Base-by-base conservation (phyloP, 35 echinoderm and acorn worm genomes). In the Nesometra sesokonis region DNA sequence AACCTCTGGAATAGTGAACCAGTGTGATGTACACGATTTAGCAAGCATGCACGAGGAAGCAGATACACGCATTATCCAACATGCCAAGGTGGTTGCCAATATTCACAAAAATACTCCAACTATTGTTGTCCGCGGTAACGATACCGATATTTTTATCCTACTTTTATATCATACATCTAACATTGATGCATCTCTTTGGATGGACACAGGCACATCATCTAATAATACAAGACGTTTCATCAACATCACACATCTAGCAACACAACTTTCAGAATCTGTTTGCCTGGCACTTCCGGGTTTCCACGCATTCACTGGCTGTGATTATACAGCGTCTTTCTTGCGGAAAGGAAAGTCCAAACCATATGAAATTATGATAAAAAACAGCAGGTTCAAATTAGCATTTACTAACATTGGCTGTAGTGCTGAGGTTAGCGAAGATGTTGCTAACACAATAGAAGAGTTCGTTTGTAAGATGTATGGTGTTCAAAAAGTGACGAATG, bases 391-490 rank as follows among this genome's bases (percentile, higher is more conserved):
- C 23, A 32, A 34, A 0, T 0, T 3, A 8, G 46, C 84, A 57
- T 86, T 84, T 37, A 34, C 0, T 76, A 7, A 86, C 8, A 23
- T 86, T 27, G 84, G 84, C n/a, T 30, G 23, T 27, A 19, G 7
- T 21, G 7, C 8, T 4, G 30, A 27, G 0, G 84, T 86, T 8
- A 19, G 35, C 4, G 32, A 57, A 0, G 46, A 67, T 67, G 31
- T 67, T 31, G 38, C 47, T 23, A 17, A 76, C 7, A 34, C n/a
- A 33, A 0, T 86, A 52, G 84, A 86, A 33, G 8, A 15, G 31
- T 86, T 76, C 57, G 84, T 86, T 32, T 86, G 84, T 76, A 43
- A 19, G 0, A 86, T 86, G 84, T 76, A 86, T 32, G 46, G 84
- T 29, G 7, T 34, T 15, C 31, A 0, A 9, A 86, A 29, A 76